Evolutionary conservation across 2,888 invertebrate species (phyloP), one percentile per base, ranked within the genome.

Genomic region (Sminthurides aquaticus): DNA sequence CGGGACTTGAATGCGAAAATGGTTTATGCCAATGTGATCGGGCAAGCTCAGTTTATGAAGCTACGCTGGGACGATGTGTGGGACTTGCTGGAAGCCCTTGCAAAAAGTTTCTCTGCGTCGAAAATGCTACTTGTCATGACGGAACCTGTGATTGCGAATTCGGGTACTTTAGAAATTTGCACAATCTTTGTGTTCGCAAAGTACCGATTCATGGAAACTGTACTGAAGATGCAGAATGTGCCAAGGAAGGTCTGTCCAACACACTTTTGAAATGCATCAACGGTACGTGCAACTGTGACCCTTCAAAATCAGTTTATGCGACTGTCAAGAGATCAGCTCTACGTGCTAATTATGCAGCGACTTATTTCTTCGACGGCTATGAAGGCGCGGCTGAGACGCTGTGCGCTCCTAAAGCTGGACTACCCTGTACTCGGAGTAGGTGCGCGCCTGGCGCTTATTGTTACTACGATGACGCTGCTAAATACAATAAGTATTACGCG

Each of bases 21-120:
- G 52, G 60, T 1, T 3, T 27, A n/a, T 60, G 60, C 27, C 28
- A 52, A 20, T 60, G 60, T 27, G 28, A 60, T 27, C 26, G 11
- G 22, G 1, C 20, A 15, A 34, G 8, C 15, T 5, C 43, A 15
- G 5, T 34, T 34, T 34, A 34, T 15, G 43, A 34, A 5, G 8
- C 5, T 15, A 11, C 43, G 5, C 43, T 34, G 8, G 43, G 43
- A 34, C 43, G 43, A 11, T 34, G 43, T 34, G 43, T 34, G 8
- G 43, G 43, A 11, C 43, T 34, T 15, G 43, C 43, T 34, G 43
- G 43, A 11, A 34, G 43, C 43, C 43, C 43, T 11, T 34, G 43
- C 43, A 34, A 34, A 15, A 34, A 34, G 43, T 34, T 34, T 34
- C 5, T 34, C 8, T 34, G 43, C 43, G 15, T 34, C 43, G 43